phyloP scores from a whole-genome alignment of 2,113 vertebrate species.

The Campylomormyrus numenius region DNA sequence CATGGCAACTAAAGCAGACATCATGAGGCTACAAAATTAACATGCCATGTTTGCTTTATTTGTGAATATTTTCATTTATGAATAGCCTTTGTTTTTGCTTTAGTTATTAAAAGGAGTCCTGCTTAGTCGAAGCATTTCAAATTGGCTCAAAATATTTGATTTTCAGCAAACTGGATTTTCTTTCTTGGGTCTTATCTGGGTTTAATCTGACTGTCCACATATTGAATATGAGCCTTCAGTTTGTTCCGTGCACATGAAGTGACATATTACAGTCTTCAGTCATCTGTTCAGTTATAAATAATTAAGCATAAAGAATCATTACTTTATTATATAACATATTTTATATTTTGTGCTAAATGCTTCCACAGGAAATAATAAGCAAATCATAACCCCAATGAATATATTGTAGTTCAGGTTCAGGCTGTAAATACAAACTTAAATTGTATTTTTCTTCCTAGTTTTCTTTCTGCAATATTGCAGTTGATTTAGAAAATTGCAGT shows the following conservation, averaged over 20 bases:
- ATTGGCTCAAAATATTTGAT: neutral
- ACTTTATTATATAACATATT: neutral
- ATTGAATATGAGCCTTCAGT: neutral
- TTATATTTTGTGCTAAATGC: neutral
- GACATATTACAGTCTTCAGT: neutral
- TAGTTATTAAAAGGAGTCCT: conserved; percentile 1
- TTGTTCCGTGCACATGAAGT: neutral
- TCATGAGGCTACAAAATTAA: neutral
- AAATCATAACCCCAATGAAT: neutral
- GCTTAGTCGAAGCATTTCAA: neutral
- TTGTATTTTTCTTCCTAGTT: neutral
- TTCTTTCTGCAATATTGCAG: neutral
- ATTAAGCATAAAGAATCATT: neutral
- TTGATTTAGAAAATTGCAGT: neutral
- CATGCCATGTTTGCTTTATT: conserved; percentile 11
- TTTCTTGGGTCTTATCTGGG: neutral
- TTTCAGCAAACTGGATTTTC: conserved; percentile 22
- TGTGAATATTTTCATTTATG: neutral
- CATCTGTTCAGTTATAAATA: neutral
- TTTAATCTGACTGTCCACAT: conserved; percentile 31
- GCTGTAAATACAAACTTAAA: neutral
- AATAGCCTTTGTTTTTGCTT: neutral
- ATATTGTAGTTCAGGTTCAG: neutral
- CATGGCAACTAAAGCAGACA: conserved; percentile 19
- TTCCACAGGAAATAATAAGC: neutral